Evolutionary conservation across 1,140 invertebrate genomes (phyloP), one percentile per base, ranked within the genome.

Genomic region (Stegodyphus dumicola): DNA sequence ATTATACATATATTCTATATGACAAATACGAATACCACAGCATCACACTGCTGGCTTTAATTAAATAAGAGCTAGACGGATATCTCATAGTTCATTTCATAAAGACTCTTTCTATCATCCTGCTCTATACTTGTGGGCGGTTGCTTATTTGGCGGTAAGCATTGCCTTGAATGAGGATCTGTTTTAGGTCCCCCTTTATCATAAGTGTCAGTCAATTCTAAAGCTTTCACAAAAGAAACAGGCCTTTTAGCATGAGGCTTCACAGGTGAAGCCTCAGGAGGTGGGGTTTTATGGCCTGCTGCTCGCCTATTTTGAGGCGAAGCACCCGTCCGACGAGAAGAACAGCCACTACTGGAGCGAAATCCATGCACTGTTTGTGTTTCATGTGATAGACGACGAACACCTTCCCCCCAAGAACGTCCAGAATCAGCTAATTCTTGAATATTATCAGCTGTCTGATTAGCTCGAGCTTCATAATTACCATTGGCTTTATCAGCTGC

Each of bases 71-170:
- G 33, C 74, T 87, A 92, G 65, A 98, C 96, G 80, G 96, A 97
- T 91, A 97, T 98, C 91, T 98, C 96, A 91, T 98, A 98, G 91
- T 96, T 97, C 94, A 96, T 96, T 91, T 98, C 97, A 90, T 98
- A 98, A 81, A 97, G 94, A 91, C 95, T 97, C 87, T 94, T 94
- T 86, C 95, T 93, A 90, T 97, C 95, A 49, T 89, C 89, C 93
- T 94, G 77, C 80, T 78, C 56, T 67, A 74, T 49, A 11, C 69
- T 81, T 18, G 77, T 53, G 11, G 76, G 70, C 64, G 86, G 60
- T 64, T 71, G 64, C 71, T 69, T 87, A 81, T 85, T 87, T 83
- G 66, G 87, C 86, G 70, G 86, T 83, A 86, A 77, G 17, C 86
- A 84, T 69, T 85, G 87, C 73, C 71, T 80, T 67, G 79, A 76